phyloP scores from a whole-genome alignment of 2,888 invertebrate genomes.

The Noctua comes region DNA sequence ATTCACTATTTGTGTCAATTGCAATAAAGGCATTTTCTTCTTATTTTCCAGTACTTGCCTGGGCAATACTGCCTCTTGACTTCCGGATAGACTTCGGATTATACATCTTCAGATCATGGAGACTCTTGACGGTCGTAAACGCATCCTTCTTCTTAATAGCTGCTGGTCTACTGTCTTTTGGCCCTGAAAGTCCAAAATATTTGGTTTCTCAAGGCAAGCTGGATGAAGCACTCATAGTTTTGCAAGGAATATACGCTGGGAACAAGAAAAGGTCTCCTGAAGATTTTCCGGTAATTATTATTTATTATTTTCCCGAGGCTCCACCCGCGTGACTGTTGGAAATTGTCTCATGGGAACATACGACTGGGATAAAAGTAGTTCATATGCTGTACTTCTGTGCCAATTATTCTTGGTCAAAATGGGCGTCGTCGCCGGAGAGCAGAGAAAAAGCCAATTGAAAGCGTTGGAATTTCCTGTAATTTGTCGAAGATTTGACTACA shows the following conservation, averaged over 20 bases:
- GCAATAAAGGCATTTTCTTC: background rate
- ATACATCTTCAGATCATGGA: slow-evolving; percentile 93
- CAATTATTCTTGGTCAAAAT: background rate
- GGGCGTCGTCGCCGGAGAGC: background rate
- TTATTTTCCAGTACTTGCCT: slow-evolving; percentile 90
- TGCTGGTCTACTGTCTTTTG: slow-evolving; percentile 89
- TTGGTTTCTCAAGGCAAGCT: slow-evolving; percentile 91
- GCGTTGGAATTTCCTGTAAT: background rate
- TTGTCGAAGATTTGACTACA: background rate
- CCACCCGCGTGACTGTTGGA: background rate
- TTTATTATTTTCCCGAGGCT: background rate
- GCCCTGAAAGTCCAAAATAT: slow-evolving; percentile 95
- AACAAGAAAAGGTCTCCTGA: slow-evolving; percentile 81
- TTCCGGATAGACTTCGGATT: slow-evolving; percentile 85
- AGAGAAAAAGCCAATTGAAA: background rate
- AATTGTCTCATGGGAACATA: background rate
- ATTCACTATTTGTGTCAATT: background rate
- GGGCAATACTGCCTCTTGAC: slow-evolving; percentile 92
- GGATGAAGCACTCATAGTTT: slow-evolving; percentile 91
- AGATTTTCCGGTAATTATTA: slow-evolving; percentile 86
- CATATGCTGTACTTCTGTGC: background rate
- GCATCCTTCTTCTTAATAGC: slow-evolving; percentile 90
- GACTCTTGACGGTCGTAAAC: slow-evolving; percentile 92
- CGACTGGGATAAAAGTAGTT: background rate
- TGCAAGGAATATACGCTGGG: slow-evolving; percentile 90